Conservation (phyloP, 2,888 invertebrate genomes). For the Linyphia triangularis region DNA sequence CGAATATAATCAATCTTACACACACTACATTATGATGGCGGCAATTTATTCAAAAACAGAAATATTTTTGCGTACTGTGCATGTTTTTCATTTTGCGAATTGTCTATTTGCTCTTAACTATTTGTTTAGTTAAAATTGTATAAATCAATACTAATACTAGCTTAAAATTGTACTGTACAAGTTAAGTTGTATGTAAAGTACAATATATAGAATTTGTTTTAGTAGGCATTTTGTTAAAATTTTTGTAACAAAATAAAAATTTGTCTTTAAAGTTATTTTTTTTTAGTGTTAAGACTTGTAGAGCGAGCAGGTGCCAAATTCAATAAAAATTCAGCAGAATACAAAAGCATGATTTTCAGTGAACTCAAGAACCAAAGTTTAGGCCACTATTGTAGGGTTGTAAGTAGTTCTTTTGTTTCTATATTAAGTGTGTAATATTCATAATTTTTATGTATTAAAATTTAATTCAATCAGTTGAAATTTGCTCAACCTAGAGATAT, state of each 20-base stretch:
- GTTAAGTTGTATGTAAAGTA: background rate
- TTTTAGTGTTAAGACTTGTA: slow-evolving; percentile 85
- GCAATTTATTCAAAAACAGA: too few species aligned
- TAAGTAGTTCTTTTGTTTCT: slow-evolving; percentile 60
- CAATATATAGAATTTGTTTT: background rate
- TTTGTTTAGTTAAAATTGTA: background rate
- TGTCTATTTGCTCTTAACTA: background rate
- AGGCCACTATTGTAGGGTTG: slow-evolving; percentile 71
- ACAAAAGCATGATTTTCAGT: slow-evolving; percentile 82
- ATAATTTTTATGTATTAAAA: too few species aligned
- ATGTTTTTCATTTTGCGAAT: background rate
- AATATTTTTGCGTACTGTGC: too few species aligned
- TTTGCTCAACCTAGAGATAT: too few species aligned
- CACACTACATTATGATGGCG: too few species aligned
- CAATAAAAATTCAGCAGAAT: slow-evolving; percentile 62
- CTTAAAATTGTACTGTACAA: background rate
- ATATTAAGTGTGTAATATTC: too few species aligned
- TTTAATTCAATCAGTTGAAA: too few species aligned
- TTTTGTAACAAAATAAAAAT: background rate
- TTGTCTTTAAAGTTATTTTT: background rate
- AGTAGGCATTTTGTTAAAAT: background rate
- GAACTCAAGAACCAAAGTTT: slow-evolving; percentile 85
- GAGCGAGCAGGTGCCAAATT: slow-evolving; percentile 85
- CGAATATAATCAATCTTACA: too few species aligned
- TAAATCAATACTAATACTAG: background rate